Conservation (phyloP, 2,888 invertebrate genomes). For the Drosophila incognita region DNA sequence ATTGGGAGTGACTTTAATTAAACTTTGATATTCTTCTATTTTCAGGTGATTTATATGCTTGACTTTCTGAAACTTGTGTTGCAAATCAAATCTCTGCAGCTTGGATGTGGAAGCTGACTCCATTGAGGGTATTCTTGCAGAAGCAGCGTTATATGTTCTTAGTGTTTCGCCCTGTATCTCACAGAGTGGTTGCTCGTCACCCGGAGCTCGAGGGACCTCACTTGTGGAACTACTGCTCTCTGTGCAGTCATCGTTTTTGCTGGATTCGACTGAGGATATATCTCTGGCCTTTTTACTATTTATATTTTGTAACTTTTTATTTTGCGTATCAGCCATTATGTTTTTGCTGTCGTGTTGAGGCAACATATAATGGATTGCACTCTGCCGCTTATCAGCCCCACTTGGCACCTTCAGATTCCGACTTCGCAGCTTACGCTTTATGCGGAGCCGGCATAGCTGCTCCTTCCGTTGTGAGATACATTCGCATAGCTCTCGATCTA, state of each 20-base stretch:
- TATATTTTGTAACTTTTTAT: neutral
- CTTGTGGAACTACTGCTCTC: neutral
- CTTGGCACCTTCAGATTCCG: neutral
- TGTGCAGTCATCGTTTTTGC: neutral
- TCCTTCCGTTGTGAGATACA: neutral
- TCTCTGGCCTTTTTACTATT: neutral
- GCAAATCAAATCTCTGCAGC: no score
- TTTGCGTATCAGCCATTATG: neutral
- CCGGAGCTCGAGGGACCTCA: no score
- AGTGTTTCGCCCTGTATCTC: neutral
- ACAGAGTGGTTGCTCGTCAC: no score
- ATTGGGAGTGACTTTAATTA: neutral
- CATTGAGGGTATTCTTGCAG: neutral
- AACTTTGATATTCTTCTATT: neutral
- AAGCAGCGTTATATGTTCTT: neutral
- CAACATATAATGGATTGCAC: neutral
- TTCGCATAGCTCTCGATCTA: neutral
- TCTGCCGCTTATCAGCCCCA: neutral
- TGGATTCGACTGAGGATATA: neutral
- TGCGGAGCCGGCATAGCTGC: neutral
- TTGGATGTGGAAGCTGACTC: neutral
- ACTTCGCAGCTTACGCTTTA: neutral
- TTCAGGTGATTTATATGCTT: neutral
- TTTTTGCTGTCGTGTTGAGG: neutral
- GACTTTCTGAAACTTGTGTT: neutral